Evolutionary conservation across 2,888 invertebrate genomes (phyloP).

Genomic region (Patella pellucida): DNA sequence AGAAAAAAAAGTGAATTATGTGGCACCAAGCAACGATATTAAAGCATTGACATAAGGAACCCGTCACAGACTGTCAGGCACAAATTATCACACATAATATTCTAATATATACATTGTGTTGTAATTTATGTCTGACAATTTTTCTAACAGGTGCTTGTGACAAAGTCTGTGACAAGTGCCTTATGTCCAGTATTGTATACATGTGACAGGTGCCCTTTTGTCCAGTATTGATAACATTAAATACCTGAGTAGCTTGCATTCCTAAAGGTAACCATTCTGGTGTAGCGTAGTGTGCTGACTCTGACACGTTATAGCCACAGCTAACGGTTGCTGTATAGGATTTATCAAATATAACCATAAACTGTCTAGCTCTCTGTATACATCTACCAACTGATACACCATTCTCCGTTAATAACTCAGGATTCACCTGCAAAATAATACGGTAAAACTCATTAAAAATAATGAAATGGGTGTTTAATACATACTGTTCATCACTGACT

Average conservation of each 20-base stretch:
- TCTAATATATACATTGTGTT: too few species aligned
- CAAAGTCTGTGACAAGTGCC: background rate
- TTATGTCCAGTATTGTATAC: background rate
- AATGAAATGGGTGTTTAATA: too few species aligned
- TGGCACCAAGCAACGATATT: background rate
- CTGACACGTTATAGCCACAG: constrained; percentile 89
- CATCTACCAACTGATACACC: constrained; percentile 85
- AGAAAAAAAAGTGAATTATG: too few species aligned
- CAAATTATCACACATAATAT: background rate
- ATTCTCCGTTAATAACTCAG: constrained; percentile 81
- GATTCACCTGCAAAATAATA: constrained; percentile 77
- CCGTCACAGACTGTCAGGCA: too few species aligned
- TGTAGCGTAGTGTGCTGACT: constrained; percentile 92
- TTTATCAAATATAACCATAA: constrained; percentile 89
- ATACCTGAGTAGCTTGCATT: constrained; percentile 80
- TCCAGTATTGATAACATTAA: background rate
- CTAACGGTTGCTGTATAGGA: constrained; percentile 90
- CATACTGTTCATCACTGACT: too few species aligned
- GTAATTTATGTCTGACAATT: background rate
- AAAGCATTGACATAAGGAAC: background rate
- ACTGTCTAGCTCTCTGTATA: constrained; percentile 89
- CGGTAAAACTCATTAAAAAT: too few species aligned
- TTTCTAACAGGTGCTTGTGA: too few species aligned
- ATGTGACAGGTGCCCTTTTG: too few species aligned
- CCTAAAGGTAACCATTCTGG: constrained; percentile 83